Conservation (phyloP, 2,888 invertebrate genomes). For the Oligia fasciuncula region DNA sequence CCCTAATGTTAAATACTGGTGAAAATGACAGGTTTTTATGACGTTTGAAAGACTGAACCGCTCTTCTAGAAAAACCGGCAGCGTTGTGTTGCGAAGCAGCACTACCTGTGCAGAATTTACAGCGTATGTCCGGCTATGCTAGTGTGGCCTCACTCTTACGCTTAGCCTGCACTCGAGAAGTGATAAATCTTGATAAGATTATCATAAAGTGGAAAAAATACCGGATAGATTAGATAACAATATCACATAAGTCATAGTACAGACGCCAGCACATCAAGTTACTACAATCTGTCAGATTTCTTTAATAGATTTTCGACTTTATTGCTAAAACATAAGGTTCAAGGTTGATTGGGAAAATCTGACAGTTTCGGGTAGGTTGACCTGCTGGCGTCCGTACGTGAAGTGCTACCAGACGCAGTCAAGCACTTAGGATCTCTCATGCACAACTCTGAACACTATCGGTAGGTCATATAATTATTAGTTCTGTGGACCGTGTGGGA, state of each 20-base stretch:
- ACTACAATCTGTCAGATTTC: too few relatives aligned
- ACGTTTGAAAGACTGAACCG: too few relatives aligned
- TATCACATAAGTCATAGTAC: background rate
- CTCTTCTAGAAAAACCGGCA: too few relatives aligned
- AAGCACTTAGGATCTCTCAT: background rate
- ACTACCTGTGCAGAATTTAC: background rate
- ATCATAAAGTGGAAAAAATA: conserved; percentile 7
- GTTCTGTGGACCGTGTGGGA: background rate
- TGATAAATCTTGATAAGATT: conserved; percentile 4
- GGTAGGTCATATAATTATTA: background rate
- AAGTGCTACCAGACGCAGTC: background rate
- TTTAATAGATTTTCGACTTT: too few relatives aligned
- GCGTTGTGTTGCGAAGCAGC: background rate
- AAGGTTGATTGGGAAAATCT: too few relatives aligned
- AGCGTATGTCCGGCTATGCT: background rate
- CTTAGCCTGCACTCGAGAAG: background rate
- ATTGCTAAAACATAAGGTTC: too few relatives aligned
- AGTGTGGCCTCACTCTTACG: background rate
- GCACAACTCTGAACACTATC: background rate
- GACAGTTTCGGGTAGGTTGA: too few relatives aligned
- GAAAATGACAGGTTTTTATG: too few relatives aligned
- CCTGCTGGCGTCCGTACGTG: too few relatives aligned
- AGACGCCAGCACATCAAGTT: too few relatives aligned
- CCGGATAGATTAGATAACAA: conserved; percentile 15
- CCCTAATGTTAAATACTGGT: too few relatives aligned